Base-by-base conservation (phyloP, 2,797 vertebrate genomes). In the Macroramphosus scolopax region DNA sequence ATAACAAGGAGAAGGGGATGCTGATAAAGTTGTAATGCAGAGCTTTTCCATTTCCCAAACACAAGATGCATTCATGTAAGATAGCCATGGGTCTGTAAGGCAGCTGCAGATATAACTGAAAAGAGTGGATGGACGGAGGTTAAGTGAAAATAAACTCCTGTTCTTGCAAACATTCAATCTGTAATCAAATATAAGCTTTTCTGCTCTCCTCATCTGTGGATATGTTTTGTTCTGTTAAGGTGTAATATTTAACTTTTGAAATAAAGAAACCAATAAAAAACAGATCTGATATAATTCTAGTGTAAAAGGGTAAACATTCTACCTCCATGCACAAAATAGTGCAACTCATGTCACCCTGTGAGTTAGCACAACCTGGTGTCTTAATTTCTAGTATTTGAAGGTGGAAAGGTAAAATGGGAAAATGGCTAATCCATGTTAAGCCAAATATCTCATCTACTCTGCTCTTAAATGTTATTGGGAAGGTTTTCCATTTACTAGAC, bases 101-200 rank as follows among this genome's bases (percentile, higher is more conserved):
- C 48, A 49, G 61, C 39, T 48, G 68, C 63, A 75, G 58, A 74
- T 68, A 53, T 43, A 67, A 75, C 45, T 47, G 41, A 61, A 57
- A 41, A n/a, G 25, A 72, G 40, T 36, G 35, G 36, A 75, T 31
- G 38, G 14, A 63, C 18, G 14, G 22, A 51, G 34, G 52, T 14
- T 35, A 31, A 53, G 33, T 44, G 31, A 50, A 63, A 56, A 49
- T 10, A 31, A 6, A n/a, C 26, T 4, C 8, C 4, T 40, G 18
- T 15, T 35, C 17, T 26, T 51, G 30, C 28, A 54, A 63, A 49
- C 7, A 49, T 37, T 25, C 20, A 6, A 29, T 16, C 36, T 39
- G 8, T 20, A 54, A 43, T 52, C 6, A 15, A 5, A 38, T 54
- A 48, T 15, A 20, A 52, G 26, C 3, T 33, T 41, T n/a, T 26